Evolutionary conservation across 2,888 invertebrate species (phyloP).

Genomic region (Abscondita cerata): DNA sequence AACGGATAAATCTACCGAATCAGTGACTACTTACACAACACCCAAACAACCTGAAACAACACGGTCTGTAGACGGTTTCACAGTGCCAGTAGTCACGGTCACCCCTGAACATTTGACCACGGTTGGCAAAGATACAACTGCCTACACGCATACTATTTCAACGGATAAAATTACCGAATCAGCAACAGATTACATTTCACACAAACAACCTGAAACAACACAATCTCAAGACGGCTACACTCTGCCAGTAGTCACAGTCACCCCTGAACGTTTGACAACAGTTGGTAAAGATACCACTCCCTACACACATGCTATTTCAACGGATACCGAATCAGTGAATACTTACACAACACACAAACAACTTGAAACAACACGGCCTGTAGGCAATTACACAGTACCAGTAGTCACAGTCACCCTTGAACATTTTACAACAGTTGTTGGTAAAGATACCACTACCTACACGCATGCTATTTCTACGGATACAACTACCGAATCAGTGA

Average conservation of each 20-base stretch:
- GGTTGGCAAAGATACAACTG: not conserved
- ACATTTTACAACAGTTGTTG: not conserved
- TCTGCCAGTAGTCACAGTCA: not conserved
- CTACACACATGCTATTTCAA: not conserved
- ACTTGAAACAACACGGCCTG: not conserved
- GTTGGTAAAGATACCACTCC: not conserved
- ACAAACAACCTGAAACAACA: not conserved
- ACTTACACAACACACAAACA: too few relatives aligned
- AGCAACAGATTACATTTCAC: too few relatives aligned
- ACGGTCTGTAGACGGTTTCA: not conserved
- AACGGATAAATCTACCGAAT: too few relatives aligned
- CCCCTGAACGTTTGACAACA: not conserved
- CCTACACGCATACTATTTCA: not conserved
- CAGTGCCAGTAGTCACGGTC: not conserved
- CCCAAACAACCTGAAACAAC: not conserved
- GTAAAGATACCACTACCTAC: too few relatives aligned
- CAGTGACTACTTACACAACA: not conserved
- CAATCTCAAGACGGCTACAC: not conserved
- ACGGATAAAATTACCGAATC: not conserved
- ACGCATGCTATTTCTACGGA: too few relatives aligned
- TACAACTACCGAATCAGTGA: too few relatives aligned
- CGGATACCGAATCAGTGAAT: too few relatives aligned
- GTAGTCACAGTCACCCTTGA: not conserved
- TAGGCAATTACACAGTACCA: not conserved
- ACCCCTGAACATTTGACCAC: not conserved